phyloP scores from a whole-genome alignment of 1,140 invertebrate species.

The Mactra quadrangularis region DNA sequence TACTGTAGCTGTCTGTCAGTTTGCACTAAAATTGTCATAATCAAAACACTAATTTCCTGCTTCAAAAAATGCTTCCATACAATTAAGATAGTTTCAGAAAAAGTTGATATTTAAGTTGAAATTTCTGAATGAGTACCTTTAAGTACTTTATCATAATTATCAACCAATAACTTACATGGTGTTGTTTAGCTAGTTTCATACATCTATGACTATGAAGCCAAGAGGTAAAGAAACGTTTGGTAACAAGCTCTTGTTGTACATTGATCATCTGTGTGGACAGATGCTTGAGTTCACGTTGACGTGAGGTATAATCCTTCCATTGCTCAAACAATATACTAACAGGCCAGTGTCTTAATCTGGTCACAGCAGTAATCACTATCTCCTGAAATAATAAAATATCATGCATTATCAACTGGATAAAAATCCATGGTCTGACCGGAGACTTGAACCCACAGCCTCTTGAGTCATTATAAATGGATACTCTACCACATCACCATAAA shows the following conservation, averaged over 20 bases:
- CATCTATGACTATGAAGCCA: constrained; percentile 37
- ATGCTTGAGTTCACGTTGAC: constrained; percentile 51
- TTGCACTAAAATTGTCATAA: too few species aligned
- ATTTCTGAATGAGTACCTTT: too few species aligned
- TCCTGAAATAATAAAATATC: constrained; percentile 50
- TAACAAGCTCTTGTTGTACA: constrained; percentile 30
- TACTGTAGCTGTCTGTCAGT: too few species aligned
- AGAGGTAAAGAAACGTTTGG: constrained; percentile 23
- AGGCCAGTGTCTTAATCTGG: constrained; percentile 61
- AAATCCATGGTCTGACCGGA: too few species aligned
- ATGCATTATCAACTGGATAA: background rate
- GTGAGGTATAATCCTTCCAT: constrained; percentile 62
- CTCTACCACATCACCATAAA: too few species aligned
- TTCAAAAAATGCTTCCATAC: too few species aligned
- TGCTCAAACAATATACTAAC: constrained; percentile 64
- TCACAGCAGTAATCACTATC: constrained; percentile 56
- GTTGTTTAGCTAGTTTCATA: constrained; percentile 52
- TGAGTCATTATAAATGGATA: too few species aligned
- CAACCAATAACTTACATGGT: constrained; percentile 58
- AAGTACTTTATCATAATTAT: too few species aligned
- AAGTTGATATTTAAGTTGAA: too few species aligned
- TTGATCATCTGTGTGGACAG: constrained; percentile 46
- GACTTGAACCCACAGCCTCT: too few species aligned
- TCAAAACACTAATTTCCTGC: too few species aligned
- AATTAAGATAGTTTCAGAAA: too few species aligned